Evolutionary conservation across 92 coral and sea anemone species (phyloP).

Genomic region (Desmophyllum pertusum): DNA sequence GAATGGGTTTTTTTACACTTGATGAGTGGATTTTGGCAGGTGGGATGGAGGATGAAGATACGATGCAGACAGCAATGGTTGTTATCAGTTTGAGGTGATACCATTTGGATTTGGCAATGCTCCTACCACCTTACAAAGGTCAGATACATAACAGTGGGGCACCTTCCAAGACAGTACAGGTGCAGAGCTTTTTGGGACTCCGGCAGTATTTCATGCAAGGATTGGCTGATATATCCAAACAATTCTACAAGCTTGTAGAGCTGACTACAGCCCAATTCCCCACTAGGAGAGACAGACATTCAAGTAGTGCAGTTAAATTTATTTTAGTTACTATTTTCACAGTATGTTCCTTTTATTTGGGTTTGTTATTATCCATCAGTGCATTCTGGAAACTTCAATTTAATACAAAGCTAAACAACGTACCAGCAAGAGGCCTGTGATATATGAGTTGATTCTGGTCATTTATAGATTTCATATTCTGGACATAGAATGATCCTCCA

Average conservation of each 20-base stretch:
- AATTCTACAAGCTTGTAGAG: not conserved
- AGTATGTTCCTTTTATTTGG: not conserved
- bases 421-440: constrained; percentile 92
- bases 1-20: not conserved
- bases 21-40: not conserved
- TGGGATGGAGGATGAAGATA: no score
- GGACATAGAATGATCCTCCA: constrained; percentile 93
- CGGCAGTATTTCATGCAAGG: not conserved
- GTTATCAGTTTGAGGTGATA: no score
- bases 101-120: constrained; percentile 14
- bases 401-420: not conserved
- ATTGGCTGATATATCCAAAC: not conserved
- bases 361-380: not conserved
- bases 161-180: not conserved
- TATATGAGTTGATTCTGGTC: constrained; percentile 86
- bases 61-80: no score
- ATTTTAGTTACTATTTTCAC: no score
- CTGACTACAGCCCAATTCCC: no score
- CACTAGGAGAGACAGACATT: no score
- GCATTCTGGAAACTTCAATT: not conserved
- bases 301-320: no score
- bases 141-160: not conserved
- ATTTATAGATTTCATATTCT: constrained; percentile 88
- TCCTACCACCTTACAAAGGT: not conserved
- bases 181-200: not conserved